Evolutionary conservation across 2,113 vertebrate species (phyloP).

Genomic region (Alces alces): DNA sequence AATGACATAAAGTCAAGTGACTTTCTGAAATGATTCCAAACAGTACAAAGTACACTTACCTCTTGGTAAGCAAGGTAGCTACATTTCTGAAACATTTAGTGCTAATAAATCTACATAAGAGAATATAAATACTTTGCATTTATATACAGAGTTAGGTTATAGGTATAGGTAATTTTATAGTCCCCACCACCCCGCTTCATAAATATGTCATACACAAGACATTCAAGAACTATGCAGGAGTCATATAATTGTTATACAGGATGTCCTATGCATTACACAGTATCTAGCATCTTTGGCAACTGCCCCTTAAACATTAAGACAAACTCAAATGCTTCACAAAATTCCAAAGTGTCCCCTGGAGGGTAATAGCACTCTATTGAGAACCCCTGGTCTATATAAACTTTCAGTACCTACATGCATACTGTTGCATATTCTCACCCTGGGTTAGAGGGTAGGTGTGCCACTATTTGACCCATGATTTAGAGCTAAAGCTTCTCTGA

Average conservation of each 20-base stretch:
- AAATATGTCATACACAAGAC: background rate
- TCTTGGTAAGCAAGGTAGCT: background rate
- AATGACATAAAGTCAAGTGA: background rate
- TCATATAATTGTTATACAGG: background rate
- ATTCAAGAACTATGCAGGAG: background rate
- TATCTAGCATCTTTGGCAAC: background rate
- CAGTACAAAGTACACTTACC: background rate
- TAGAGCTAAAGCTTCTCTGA: background rate
- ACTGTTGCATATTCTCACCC: background rate
- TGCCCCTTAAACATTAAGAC: background rate
- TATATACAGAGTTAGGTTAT: background rate
- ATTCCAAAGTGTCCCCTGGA: background rate
- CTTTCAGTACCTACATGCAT: background rate
- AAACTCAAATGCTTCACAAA: background rate
- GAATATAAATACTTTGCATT: background rate
- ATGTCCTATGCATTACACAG: background rate
- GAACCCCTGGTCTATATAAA: background rate
- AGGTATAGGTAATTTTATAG: background rate
- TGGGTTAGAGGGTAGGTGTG: background rate
- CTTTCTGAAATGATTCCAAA: constrained; percentile 1
- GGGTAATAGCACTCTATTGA: background rate
- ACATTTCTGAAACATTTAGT: background rate
- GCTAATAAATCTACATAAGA: background rate
- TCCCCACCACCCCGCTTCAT: background rate
- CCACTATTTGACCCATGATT: background rate